Evolutionary conservation across 2,113 vertebrate genomes (phyloP), one percentile per base, ranked within the genome.

Genomic region (Grammomys dolichurus): DNA sequence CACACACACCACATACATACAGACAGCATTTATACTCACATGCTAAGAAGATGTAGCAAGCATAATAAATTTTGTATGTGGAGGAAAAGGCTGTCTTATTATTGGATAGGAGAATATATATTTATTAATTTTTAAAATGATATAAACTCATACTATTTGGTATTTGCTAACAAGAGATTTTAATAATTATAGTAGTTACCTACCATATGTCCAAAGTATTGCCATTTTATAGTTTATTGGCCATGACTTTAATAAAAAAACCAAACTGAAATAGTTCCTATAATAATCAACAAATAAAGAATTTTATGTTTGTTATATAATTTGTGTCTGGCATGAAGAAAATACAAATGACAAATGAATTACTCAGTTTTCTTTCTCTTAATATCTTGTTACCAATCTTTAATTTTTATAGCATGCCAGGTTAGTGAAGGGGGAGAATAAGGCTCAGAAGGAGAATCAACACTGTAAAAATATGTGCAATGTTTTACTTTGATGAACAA

Each of bases 401-500:
- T 93, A 88, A 90, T 93, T 97, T 96, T 94, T 58, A 75, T 82
- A 95, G 51, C 91, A 63, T 65, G 91, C 69, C 65, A 94, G 78
- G 86, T 94, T 93, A 88, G 97, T 98, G 96, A 92, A 98, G 97
- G 95, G 22, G 22, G 97, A 98, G 98, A 77, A 72, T 88, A 98
- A 98, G 97, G 95, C 98, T 99, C 97, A 96, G 93, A 94, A 98
- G 97, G 98, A 98, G 93, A 98, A 90, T 96, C 76, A 97, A 95
- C 89, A 96, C 89, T 95, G 73, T 93, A 96, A 98, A 96, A 97
- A 95, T 73, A 95, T 92, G 95, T 97, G 58, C 70, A 97, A 48
- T 87, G 72, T 94, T 96, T 97, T 92, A 96, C 97, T 96, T 77
- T 96, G 97, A 98, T 97, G 80, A 98, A 98, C 98, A 98, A 98